Evolutionary conservation across 1,140 invertebrate species (phyloP).

Genomic region (Zaprionus ghesquierei): DNA sequence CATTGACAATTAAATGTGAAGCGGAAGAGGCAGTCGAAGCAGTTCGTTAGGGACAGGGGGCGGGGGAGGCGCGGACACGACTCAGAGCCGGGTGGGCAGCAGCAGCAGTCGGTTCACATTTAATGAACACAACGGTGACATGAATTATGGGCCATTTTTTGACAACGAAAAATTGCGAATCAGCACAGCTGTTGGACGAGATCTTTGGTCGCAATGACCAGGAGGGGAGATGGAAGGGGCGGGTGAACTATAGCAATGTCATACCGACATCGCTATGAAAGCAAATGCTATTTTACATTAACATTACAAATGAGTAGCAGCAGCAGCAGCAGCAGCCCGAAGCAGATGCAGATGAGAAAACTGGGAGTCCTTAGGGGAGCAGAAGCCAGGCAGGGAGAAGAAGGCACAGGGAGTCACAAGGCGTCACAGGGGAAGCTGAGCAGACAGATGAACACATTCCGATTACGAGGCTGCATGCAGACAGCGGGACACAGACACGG

Average conservation of each 20-base stretch:
- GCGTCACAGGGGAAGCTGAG: not conserved
- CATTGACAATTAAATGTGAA: slow-evolving; percentile 65
- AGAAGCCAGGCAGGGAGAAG: not conserved
- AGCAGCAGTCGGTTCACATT: slow-evolving; percentile 51
- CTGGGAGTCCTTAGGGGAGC: not conserved
- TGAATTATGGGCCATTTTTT: slow-evolving; percentile 62
- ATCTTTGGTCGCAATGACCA: not conserved
- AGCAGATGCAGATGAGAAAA: not conserved
- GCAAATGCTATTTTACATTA: slow-evolving; percentile 70
- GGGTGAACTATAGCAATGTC: not conserved
- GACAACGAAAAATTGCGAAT: slow-evolving; percentile 67
- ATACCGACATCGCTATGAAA: slow-evolving; percentile 44
- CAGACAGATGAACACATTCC: slow-evolving; percentile 1
- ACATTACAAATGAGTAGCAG: slow-evolving; percentile 45
- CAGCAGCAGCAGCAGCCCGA: not conserved
- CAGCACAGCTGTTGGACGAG: slow-evolving; percentile 59
- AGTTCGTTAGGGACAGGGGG: not conserved
- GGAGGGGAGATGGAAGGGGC: not conserved
- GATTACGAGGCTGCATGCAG: not conserved
- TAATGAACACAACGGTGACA: slow-evolving; percentile 71
- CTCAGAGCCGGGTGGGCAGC: not conserved
- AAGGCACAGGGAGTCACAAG: not conserved
- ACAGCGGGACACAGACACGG: slow-evolving; percentile 1
- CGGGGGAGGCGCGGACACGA: not conserved
- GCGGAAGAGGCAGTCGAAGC: slow-evolving; percentile 5